Conservation (phyloP, 2,113 vertebrate species). For the Cebidichthys violaceus region DNA sequence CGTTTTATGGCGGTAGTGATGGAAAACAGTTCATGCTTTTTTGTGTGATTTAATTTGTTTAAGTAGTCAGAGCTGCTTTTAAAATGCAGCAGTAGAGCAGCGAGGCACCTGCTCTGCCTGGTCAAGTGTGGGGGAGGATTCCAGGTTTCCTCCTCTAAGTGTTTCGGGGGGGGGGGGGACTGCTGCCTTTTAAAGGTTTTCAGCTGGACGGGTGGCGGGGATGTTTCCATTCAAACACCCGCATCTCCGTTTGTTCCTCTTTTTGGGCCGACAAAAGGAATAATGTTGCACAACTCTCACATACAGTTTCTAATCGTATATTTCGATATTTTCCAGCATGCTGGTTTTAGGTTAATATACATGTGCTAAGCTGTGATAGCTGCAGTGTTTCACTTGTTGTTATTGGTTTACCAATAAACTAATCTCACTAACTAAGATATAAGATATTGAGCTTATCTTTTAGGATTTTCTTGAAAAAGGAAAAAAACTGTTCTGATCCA, state of each 20-base stretch:
- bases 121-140: constrained; percentile 43
- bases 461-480: not conserved
- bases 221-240: constrained; percentile 5
- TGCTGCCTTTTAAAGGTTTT: constrained; percentile 36
- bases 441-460: not conserved
- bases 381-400: too few relatives aligned
- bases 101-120: constrained; percentile 6
- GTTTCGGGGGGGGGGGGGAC: constrained; percentile 28
- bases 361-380: not conserved
- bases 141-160: constrained; percentile 42
- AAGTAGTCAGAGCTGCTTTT: constrained; percentile 9
- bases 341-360: not conserved
- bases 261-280: constrained; percentile 17
- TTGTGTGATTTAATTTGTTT: too few relatives aligned
- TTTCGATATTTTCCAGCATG: not conserved
- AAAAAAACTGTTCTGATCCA: not conserved
- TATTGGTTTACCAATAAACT: not conserved
- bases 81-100: constrained; percentile 24
- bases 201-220: constrained; percentile 14
- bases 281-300: not conserved
- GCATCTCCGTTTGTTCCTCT: constrained; percentile 3
- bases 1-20: too few relatives aligned
- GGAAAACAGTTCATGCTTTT: too few relatives aligned
- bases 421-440: not conserved
- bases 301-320: not conserved